These are phyloP conservation scores for Syndactyla subalaris DNA, from an alignment of 2,797 vertebrate genomes.

Conservation along the genomic window DNA sequence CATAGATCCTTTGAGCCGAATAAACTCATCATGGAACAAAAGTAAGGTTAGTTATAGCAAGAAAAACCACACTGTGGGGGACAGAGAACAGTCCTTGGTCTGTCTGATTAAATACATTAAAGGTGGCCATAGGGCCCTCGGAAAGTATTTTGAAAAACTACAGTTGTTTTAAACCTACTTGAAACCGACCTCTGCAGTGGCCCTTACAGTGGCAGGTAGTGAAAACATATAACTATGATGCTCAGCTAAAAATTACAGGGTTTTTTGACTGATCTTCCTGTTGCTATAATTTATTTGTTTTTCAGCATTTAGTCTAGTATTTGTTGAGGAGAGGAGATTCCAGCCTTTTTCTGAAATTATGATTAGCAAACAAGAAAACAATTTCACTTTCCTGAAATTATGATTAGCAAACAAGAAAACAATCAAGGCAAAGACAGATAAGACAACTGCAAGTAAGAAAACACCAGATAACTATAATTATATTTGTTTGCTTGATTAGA, in stretches of 20 bases:
- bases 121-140: not conserved
- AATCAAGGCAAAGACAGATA: constrained; percentile 25
- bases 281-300: not conserved
- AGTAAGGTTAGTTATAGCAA: not conserved
- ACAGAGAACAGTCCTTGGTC: not conserved
- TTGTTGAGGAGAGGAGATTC: not conserved
- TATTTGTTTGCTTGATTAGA: constrained; percentile 50
- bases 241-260: not conserved
- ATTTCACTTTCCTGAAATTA: not conserved
- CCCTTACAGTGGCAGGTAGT: not conserved
- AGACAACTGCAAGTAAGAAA: constrained; percentile 21
- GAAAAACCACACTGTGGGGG: not conserved
- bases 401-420: constrained; percentile 41
- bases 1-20: not conserved
- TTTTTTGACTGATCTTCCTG: not conserved
- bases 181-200: not conserved
- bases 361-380: constrained; percentile 30
- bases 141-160: not conserved
- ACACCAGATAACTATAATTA: constrained; percentile 41
- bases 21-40: not conserved
- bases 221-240: not conserved
- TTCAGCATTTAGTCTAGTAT: not conserved
- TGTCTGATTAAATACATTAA: not conserved
- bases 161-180: not conserved
- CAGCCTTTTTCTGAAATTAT: not conserved